Evolutionary conservation across 2,797 vertebrate genomes (phyloP), one percentile per base, ranked within the genome.

Genomic region (Dromococcyx pavoninus): DNA sequence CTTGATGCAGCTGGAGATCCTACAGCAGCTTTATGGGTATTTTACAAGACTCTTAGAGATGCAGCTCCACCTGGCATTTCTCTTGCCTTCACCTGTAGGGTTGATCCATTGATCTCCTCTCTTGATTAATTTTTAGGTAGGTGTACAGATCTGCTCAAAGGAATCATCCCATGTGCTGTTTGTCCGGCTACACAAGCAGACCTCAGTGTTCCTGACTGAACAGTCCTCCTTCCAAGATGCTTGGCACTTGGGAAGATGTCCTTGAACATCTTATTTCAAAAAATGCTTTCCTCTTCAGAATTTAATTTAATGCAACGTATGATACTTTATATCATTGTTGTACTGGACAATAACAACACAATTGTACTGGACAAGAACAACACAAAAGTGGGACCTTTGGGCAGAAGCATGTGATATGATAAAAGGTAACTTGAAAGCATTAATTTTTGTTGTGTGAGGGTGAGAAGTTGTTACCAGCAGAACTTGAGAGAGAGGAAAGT

Each of bases 331-430:
- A 16, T 39, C 65, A 8, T 6, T 37, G 3, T 44, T n/a, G n/a
- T 46, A 30, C 16, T 67, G 41, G 57, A 33, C 41, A 44, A 4
- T 12, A n/a, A n/a, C n/a, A n/a, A n/a, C 17, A 33, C 13, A 15
- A 2, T 44, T n/a, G n/a, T 46, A 30, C 16, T 67, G 41, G 57
- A 33, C 41, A 44, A 4, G 12, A n/a, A n/a, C n/a, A n/a, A n/a
- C 17, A 33, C 13, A 15, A 2, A 60, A n/a, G 32, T 17, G 30
- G 37, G 8, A 43, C 66, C 37, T 72, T 62, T 51, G 60, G 25
- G 25, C 13, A 30, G 41, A 75, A 70, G 11, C 0, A 1, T 33
- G 18, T 1, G 2, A 24, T 25, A 11, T 5, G n/a, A 46, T 30
- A 24, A 66, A 54, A 33, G 27, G 50, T 19, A 71, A 54, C 8